These are phyloP conservation scores for Spicauda simplicius DNA, from an alignment of 2,888 invertebrate genomes.

Conservation along the genomic window DNA sequence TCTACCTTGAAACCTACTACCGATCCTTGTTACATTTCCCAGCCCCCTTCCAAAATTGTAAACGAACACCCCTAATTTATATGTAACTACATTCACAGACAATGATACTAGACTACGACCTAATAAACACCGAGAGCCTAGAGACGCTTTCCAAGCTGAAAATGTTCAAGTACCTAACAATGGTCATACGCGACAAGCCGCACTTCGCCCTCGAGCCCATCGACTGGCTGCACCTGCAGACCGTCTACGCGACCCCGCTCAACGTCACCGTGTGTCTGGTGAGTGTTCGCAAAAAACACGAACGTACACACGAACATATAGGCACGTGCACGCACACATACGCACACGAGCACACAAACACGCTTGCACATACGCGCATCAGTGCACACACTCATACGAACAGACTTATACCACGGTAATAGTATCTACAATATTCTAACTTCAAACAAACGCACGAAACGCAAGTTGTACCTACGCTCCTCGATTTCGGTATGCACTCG, in stretches of 20 bases:
- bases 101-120: constrained; percentile 65
- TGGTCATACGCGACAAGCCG: constrained; percentile 59
- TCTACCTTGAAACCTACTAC: no score
- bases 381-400: no score
- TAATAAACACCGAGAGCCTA: constrained; percentile 55
- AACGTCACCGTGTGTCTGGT: constrained; percentile 66
- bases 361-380: neutral
- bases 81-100: constrained; percentile 52
- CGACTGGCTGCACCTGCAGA: constrained; percentile 57
- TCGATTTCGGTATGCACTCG: no score
- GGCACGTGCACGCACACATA: neutral
- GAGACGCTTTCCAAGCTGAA: constrained; percentile 57
- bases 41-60: no score
- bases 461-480: no score
- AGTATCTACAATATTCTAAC: no score
- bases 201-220: constrained; percentile 45
- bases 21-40: no score
- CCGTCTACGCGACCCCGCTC: constrained; percentile 48
- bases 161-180: constrained; percentile 45
- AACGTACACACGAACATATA: neutral
- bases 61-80: no score
- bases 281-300: constrained; percentile 45
- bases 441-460: no score
- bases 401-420: no score
- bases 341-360: neutral